Base-by-base conservation (phyloP, 2,888 invertebrate genomes). In the Drosophila formosana region DNA sequence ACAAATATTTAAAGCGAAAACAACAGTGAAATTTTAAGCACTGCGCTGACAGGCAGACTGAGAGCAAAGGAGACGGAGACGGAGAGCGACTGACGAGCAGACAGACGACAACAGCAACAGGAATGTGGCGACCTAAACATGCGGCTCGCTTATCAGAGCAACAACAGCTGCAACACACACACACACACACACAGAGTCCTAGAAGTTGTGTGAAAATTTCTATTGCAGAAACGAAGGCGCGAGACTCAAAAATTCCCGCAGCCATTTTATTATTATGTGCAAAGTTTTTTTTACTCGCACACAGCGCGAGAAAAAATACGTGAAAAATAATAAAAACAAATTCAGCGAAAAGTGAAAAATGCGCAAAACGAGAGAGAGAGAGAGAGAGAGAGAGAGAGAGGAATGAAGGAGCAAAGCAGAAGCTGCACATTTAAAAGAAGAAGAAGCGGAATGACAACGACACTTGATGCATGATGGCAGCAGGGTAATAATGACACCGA, bases 391-490 rank as follows among this genome's bases (percentile, higher is more conserved):
- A 4, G 32, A 0, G 28, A 5, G 26, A 3, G 6, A 7, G 2
- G 25, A 53, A 11, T 56, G 8, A 5, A 37, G 37, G 37, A 5
- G 37, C 2, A 18, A 41, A 13, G 6, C 39, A 41, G n/a, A 4
- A 37, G 30, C 18, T 30, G 41, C 49, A 50, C 63, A 64, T 64
- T 64, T 64, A 64, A 45, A 64, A 57, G 58, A 34, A 57, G 58
- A 34, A 34, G 34, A 11, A 50, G 13, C 47, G 51, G 67, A 86
- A 66, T 82, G 88, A 78, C 88, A 88, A 75, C 72, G 86, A 82
- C 83, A 86, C 86, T 88, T 83, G 83, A 83, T 88, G 87, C 87
- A 83, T 85, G 88, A 86, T 88, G 88, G 88, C 80, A 85, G 83
- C 83, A 69, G 81, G 88, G 88, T 73, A 88, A 88, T 83, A 83